Base-by-base conservation (phyloP, 2,888 invertebrate species). In the Cataglyphis livida region DNA sequence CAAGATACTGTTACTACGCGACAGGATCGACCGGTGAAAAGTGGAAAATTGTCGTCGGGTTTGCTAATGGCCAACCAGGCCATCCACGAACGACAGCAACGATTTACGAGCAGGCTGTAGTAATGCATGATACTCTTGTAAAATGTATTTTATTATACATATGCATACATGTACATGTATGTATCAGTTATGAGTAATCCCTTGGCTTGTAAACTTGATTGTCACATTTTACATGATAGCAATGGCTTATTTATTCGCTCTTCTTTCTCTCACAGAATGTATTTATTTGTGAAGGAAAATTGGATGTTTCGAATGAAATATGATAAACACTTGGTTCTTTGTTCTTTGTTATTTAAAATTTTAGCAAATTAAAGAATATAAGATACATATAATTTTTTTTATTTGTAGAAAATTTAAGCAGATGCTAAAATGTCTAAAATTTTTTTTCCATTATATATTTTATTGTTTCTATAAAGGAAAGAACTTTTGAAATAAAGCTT, bases 1-100 rank as follows among this genome's bases (percentile, higher is more conserved):
- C 44, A 44, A 59, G 70, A 21, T 28, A 28, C 21, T 21, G 70
- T 57, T 70, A 59, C 68, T 78, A 32, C 21, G 62, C 62, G 68
- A 38, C 10, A 15, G 38, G 38, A n/a, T 64, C 65, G 18, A 62
- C 21, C 18, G 10, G 25, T 18, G 65, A 65, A 25, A 44, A 44
- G 64, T 35, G 64, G 38, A 38, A 38, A 21, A 38, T 21, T 6
- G 15, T 64, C 12, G 38, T 64, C 64, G 64, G n/a, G 38, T 64
- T 64, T 35, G 62, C 38, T 15, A 12, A 64, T 38, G 3, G 5
- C 35, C n/a, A 59, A 38, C 12, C 62, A 32, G 32, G 10, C n/a
- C 32, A 35, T 48, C 48, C 48, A n/a, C 18, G 18, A 62, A 38
- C 38, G 38, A 64, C 38, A 38, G 35, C 12, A 21, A 5, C 38